phyloP scores from a whole-genome alignment of 2,797 vertebrate species.

The Menidia menidia region DNA sequence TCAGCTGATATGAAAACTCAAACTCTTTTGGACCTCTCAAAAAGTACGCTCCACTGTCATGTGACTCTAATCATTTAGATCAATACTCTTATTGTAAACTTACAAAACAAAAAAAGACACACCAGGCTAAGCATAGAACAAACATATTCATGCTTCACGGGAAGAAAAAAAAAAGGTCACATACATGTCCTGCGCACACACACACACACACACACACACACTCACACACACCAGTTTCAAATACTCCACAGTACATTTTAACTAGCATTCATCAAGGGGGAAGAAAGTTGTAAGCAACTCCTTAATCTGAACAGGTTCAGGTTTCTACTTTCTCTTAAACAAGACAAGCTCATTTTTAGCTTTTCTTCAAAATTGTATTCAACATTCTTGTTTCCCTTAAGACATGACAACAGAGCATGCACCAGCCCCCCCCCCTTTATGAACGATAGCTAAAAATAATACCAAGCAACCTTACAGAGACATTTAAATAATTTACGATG shows the following conservation, averaged over 20 bases:
- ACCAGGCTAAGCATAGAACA: constrained; percentile 69
- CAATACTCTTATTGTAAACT: constrained; percentile 14
- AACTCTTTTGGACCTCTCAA: constrained; percentile 12
- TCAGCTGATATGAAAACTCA: constrained; percentile 18
- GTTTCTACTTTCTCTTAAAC: neutral
- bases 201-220: constrained; percentile 38
- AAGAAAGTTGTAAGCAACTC: constrained; percentile 3
- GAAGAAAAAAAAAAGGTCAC: constrained; percentile 36
- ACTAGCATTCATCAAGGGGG: constrained; percentile 69
- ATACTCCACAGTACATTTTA: constrained; percentile 73
- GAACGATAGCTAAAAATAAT: constrained; percentile 81
- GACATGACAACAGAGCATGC: constrained; percentile 2
- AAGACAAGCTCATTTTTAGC: neutral
- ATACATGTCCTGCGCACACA: constrained; percentile 43
- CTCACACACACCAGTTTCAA: constrained; percentile 59
- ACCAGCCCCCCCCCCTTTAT: constrained; percentile 73
- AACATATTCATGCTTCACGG: constrained; percentile 80
- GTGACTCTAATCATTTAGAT: constrained; percentile 6
- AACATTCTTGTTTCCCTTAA: constrained; percentile 12
- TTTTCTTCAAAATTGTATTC: constrained; percentile 1
- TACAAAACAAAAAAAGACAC: constrained; percentile 42
- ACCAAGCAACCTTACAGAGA: constrained; percentile 73
- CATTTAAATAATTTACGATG: constrained; percentile 96
- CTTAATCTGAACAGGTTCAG: neutral
- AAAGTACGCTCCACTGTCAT: constrained; percentile 1